Evolutionary conservation across 53 echinoderm and acorn worm genomes (phyloP).

Genomic region (Antedon mediterranea): DNA sequence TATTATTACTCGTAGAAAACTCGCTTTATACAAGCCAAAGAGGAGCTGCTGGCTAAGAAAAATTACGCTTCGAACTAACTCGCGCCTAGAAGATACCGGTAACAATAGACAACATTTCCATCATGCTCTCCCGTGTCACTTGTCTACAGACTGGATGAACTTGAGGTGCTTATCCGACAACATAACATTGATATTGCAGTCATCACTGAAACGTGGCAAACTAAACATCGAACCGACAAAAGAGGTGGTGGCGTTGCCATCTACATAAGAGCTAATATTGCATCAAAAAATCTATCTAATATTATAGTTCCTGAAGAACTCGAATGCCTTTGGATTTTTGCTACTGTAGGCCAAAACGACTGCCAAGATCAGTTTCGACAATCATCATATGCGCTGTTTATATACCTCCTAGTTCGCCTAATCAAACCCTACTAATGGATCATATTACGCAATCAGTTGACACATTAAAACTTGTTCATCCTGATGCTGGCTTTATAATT

Average conservation of each 20-base stretch:
- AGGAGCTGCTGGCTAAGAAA: no score
- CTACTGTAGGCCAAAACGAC: slow-evolving; percentile 1
- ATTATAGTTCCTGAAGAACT: slow-evolving; percentile 6
- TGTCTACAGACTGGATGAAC: slow-evolving; percentile 4
- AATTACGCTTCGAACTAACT: no score
- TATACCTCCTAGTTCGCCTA: not conserved
- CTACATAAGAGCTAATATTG: slow-evolving; percentile 1
- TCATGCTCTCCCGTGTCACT: slow-evolving; percentile 3
- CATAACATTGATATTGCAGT: slow-evolving; percentile 1
- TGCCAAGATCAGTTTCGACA: not conserved
- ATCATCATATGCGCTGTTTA: not conserved
- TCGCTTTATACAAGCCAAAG: no score
- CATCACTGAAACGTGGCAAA: slow-evolving; percentile 7
- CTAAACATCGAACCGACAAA: not conserved
- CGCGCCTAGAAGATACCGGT: no score
- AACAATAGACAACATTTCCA: no score
- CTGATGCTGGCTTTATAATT: not conserved
- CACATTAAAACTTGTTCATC: not conserved
- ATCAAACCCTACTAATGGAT: not conserved
- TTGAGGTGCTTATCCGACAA: not conserved
- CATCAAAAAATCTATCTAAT: not conserved
- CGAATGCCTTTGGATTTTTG: slow-evolving; percentile 9
- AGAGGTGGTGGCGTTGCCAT: slow-evolving; percentile 12
- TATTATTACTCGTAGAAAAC: no score
- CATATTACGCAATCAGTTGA: slow-evolving; percentile 3